Conservation (phyloP, 2,113 vertebrate genomes). For the Microcebus lehilahytsara region DNA sequence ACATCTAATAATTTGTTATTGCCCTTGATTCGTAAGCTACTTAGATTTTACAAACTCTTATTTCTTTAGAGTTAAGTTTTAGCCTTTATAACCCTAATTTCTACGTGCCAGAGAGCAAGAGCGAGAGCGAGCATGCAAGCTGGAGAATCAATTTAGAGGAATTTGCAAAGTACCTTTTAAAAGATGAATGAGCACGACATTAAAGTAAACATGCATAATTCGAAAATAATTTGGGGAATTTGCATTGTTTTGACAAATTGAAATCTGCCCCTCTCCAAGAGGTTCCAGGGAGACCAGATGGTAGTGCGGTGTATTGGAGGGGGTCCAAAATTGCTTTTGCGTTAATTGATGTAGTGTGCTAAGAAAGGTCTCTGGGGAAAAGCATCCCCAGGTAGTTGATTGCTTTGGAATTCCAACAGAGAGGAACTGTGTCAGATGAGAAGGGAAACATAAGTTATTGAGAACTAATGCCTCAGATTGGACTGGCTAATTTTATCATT, state of each 20-base stretch:
- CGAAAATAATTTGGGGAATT: conserved; percentile 84
- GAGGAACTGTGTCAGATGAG: conserved; percentile 80
- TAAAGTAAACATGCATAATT: conserved; percentile 77
- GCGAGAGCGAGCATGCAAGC: background rate
- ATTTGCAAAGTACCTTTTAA: conserved; percentile 65
- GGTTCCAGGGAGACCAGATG: conserved; percentile 83
- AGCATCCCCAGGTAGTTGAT: conserved; percentile 83
- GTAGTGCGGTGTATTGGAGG: conserved; percentile 78
- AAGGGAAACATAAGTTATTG: conserved; percentile 75
- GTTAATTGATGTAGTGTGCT: conserved; percentile 82
- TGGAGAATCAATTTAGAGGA: conserved; percentile 53
- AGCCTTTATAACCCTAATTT: background rate
- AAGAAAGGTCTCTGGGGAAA: conserved; percentile 79
- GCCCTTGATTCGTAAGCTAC: background rate
- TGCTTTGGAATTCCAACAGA: conserved; percentile 83
- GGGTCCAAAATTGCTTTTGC: conserved; percentile 83
- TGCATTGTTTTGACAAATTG: conserved; percentile 82
- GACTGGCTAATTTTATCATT: conserved; percentile 74
- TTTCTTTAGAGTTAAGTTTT: conserved; percentile 24
- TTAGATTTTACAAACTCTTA: background rate
- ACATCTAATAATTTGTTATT: background rate
- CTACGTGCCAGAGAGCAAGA: background rate
- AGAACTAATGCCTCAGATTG: conserved; percentile 70
- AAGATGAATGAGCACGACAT: conserved; percentile 62
- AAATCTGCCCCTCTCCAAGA: conserved; percentile 76